A percentile compares a stretch with the other conserved stretches of the same genome.
These are phyloP conservation scores for Melanostoma mellinum DNA, from an alignment of 2,888 invertebrate species.

Conservation along the genomic window DNA sequence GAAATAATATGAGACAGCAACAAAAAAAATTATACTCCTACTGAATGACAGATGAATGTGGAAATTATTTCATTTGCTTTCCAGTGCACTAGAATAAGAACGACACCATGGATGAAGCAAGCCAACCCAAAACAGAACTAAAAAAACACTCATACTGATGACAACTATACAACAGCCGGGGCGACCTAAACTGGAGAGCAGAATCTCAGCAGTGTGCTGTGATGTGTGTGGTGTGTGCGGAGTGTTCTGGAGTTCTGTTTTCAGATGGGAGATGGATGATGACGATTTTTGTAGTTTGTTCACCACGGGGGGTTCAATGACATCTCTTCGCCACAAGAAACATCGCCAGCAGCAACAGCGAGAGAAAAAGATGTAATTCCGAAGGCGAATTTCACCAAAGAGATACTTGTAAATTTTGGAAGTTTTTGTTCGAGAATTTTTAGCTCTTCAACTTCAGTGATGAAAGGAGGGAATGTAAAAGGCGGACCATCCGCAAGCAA, in stretches of 20 bases:
- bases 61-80: conserved; percentile 68
- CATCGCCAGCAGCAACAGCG: conserved; percentile 20
- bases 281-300: conserved; percentile 67
- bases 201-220: conserved; percentile 1
- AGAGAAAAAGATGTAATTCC: conserved; percentile 36
- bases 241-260: conserved; percentile 44
- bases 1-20: conserved; percentile 1
- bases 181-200: conserved; percentile 22
- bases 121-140: conserved; percentile 34
- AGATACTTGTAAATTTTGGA: not conserved
- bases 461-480: too few species aligned
- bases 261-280: conserved; percentile 54
- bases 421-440: not conserved
- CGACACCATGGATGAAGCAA: conserved; percentile 27
- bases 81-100: conserved; percentile 46
- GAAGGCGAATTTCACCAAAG: conserved; percentile 12
- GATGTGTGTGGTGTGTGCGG: conserved; percentile 16
- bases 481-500: too few species aligned
- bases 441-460: too few species aligned
- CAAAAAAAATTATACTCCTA: conserved; percentile 50
- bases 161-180: conserved; percentile 35
- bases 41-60: conserved; percentile 69
- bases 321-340: conserved; percentile 53
- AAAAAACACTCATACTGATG: conserved; percentile 17
- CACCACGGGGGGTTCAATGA: conserved; percentile 72